These are phyloP conservation scores for Tinea semifulvella DNA, from an alignment of 2,888 invertebrate genomes.

Conservation along the genomic window DNA sequence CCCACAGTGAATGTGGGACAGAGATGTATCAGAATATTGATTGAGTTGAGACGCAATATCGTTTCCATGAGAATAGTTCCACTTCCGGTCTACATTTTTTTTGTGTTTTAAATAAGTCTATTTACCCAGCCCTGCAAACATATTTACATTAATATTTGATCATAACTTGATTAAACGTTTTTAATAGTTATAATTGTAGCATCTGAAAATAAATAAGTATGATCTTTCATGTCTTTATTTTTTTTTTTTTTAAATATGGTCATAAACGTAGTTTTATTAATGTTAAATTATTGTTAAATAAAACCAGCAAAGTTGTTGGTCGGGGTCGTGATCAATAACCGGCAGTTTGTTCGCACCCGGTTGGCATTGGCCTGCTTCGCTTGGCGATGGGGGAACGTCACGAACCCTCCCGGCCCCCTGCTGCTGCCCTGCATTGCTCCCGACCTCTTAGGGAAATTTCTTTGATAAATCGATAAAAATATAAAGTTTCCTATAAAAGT, in stretches of 20 bases:
- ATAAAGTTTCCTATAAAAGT: background rate
- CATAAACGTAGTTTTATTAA: too few species aligned
- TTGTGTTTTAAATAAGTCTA: too few species aligned
- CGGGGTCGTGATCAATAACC: slow-evolving; percentile 17
- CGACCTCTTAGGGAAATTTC: background rate
- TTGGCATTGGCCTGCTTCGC: slow-evolving; percentile 18
- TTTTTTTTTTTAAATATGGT: too few species aligned
- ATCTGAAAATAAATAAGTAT: too few species aligned
- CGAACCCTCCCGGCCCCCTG: slow-evolving; percentile 11
- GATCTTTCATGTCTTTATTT: too few species aligned
- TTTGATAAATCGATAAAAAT: background rate
- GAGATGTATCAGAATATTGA: slow-evolving; percentile 62
- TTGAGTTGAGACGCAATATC: slow-evolving; percentile 45
- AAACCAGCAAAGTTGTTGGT: background rate
- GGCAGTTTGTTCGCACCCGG: slow-evolving; percentile 16
- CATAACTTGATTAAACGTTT: too few species aligned
- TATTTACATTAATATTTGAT: too few species aligned
- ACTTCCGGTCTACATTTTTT: too few species aligned
- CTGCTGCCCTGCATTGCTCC: background rate
- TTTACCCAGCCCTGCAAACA: too few species aligned
- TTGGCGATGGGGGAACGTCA: slow-evolving; percentile 15
- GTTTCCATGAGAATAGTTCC: too few species aligned
- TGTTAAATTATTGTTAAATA: too few species aligned
- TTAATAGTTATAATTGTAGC: too few species aligned
- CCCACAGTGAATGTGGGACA: slow-evolving; percentile 58